A percentile compares a stretch with the other conserved stretches of the same genome.
These are phyloP conservation scores for Synanthedon myopaeformis DNA, from an alignment of 2,888 invertebrate genomes.

Conservation along the genomic window DNA sequence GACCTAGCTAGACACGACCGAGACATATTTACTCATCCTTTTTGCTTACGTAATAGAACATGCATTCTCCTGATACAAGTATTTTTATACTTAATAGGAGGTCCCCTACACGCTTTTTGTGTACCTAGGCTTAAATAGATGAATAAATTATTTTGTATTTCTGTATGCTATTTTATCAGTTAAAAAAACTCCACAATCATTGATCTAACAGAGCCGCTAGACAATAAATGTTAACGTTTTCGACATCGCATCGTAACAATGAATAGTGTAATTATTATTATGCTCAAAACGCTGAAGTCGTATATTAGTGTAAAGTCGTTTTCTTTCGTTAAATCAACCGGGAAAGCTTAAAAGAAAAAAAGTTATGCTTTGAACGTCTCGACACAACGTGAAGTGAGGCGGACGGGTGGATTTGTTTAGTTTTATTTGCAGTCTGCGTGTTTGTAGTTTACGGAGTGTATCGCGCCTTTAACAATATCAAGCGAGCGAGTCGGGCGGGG, in stretches of 20 bases:
- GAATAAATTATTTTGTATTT: too few species aligned
- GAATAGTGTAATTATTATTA: neutral
- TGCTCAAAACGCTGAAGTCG: neutral
- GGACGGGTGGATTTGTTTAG: conserved; percentile 22
- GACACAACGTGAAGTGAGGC: conserved; percentile 14
- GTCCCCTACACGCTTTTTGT: too few species aligned
- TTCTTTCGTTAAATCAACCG: neutral
- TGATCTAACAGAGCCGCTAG: too few species aligned
- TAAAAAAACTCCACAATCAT: too few species aligned
- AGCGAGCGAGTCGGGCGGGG: conserved; percentile 22
- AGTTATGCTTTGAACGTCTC: conserved; percentile 6
- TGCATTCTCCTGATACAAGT: too few species aligned
- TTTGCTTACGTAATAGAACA: too few species aligned
- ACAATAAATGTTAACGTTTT: too few species aligned
- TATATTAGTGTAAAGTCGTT: neutral
- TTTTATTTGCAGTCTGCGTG: conserved; percentile 26
- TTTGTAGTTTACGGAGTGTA: conserved; percentile 31
- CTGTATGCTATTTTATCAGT: too few species aligned
- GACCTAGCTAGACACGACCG: too few species aligned
- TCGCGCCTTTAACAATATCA: conserved; percentile 39
- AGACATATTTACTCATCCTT: too few species aligned
- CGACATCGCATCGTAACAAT: neutral
- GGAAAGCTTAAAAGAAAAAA: neutral
- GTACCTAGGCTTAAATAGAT: too few species aligned
- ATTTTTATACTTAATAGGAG: too few species aligned